Percentiles rank a stretch among this genome's conserved stretches.
Conservation (phyloP, 1,140 invertebrate species). For the Archivesica marissinica region DNA sequence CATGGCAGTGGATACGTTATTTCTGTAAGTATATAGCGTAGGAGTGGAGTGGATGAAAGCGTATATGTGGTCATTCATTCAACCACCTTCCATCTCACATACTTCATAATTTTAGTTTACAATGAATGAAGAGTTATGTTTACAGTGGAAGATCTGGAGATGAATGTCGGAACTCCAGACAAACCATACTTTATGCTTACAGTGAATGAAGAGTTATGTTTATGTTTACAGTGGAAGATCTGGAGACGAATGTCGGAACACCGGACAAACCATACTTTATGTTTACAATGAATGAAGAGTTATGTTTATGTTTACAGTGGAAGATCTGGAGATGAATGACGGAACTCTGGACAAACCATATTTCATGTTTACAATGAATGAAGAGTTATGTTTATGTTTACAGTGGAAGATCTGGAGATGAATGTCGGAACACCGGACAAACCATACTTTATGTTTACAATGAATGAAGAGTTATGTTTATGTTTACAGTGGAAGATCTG, state of each 20-base stretch:
- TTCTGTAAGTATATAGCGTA: too few species aligned
- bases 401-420: conserved; percentile 97
- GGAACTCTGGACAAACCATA: conserved; percentile 95
- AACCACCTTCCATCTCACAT: too few species aligned
- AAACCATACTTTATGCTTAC: conserved; percentile 99
- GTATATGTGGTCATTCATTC: too few species aligned
- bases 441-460: conserved; percentile 98
- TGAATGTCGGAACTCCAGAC: conserved; percentile 95
- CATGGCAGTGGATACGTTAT: too few species aligned
- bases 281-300: too few species aligned
- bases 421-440: conserved; percentile 96
- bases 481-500: conserved; percentile 94
- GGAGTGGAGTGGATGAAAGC: too few species aligned
- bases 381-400: too few species aligned
- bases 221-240: conserved; percentile 93
- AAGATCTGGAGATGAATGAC: conserved; percentile 98
- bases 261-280: conserved; percentile 96
- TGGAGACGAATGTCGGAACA: conserved; percentile 96
- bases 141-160: conserved; percentile 96
- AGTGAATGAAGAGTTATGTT: too few species aligned
- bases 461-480: too few species aligned
- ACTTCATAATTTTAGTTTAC: too few species aligned
- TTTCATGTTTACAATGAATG: too few species aligned
- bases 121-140: conserved; percentile 71
- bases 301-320: conserved; percentile 89